Evolutionary conservation across 2,888 invertebrate genomes (phyloP), one percentile per base, ranked within the genome.

Genomic region (Eupithecia vulgata): DNA sequence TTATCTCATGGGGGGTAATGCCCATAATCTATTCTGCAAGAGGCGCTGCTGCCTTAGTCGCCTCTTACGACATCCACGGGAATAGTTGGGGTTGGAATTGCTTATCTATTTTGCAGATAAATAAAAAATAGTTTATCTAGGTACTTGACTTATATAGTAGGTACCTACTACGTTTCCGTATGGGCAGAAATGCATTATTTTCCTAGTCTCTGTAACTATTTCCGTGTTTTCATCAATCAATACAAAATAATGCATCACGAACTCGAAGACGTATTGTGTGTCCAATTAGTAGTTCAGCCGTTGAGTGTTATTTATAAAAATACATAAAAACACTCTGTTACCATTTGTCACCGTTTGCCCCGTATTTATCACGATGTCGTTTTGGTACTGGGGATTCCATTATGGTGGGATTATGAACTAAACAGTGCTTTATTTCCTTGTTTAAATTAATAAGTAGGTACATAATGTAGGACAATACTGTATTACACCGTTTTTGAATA

Each of bases 321-420:
- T 94, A 94, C 87, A 85, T 91, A 91, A 92, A 93, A 93, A 92
- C 93, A 93, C 90, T 90, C 92, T 87, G 90, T 91, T 89, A 89
- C 92, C 92, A 93, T 94, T 94, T 94, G 94, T 94, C 94, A 94
- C 90, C 87, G 89, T 83, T 88, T 90, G 89, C 92, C 88, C 85
- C 89, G 93, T 91, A 90, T 93, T 94, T 93, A 94, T 94, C 94
- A 93, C 90, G 93, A 93, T 92, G 87, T 84, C 83, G 87, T 87
- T 88, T 85, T 83, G 86, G 40, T 37, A 37, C n/a, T n/a, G 34
- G 8, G 37, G 34, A 21, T 37, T 37, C 64, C 37, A n/a, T 35
- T 37, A 64, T 34, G 21, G n/a, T 12, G 35, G 35, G 7, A 37
- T 37, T n/a, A 37, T 6, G n/a, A 35, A 12, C 2, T 1, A 12